Evolutionary conservation across 1,140 invertebrate species (phyloP), one percentile per base, ranked within the genome.

Genomic region (Orius laevigatus): DNA sequence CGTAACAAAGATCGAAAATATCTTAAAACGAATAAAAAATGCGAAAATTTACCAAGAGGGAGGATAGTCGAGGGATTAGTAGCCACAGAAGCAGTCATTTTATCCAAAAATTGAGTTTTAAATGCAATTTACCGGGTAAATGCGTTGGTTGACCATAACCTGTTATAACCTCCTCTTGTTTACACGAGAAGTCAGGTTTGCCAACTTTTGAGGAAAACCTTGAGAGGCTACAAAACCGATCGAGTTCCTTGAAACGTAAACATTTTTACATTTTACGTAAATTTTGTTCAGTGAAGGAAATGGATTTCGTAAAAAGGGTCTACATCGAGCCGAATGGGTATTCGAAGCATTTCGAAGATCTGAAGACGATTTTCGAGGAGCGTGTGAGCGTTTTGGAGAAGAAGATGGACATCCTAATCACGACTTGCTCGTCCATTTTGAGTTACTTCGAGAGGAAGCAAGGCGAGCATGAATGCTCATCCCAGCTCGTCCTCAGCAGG

Each of bases 1-100:
- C n/a, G n/a, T n/a, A n/a, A n/a, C n/a, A n/a, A n/a, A n/a, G n/a
- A n/a, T n/a, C n/a, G n/a, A n/a, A n/a, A n/a, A n/a, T n/a, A n/a
- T n/a, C n/a, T n/a, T n/a, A n/a, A n/a, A n/a, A n/a, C n/a, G n/a
- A n/a, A n/a, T n/a, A n/a, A 32, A 19, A 25, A 43, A 2, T 48
- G 31, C 10, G 36, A 12, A 16, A 41, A 19, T 61, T 66, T 62
- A 78, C 76, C 76, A 42, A 84, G 59, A 40, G 81, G 81, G 49
- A 84, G 65, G 25, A 85, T 61, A 10, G 79, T 82, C 5, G 79
- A 79, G 8, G 78, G 78, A 65, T 81, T 82, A 19, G 74, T 57
- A 11, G 60, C 53, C 11, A 66, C 60, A 9, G 60, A 63, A 1
- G 62, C 51, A 6, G 62, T 52, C 59, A 62, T 63, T 46, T 55